Evolutionary conservation across 2,888 invertebrate genomes (phyloP), one percentile per base, ranked within the genome.

Genomic region (Gryllus longicercus): DNA sequence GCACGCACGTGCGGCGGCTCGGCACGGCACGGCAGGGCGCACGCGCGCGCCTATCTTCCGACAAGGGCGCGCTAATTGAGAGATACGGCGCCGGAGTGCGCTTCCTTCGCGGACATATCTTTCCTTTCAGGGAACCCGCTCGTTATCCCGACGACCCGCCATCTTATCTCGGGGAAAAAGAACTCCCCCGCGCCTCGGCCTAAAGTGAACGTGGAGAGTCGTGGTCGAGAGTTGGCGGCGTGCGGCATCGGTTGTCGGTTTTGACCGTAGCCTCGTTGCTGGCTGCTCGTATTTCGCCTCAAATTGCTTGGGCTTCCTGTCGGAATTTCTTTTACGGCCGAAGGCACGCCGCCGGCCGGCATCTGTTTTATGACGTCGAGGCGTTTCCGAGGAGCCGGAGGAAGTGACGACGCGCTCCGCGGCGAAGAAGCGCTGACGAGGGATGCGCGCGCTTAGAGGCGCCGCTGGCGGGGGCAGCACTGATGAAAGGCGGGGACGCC

Each of bases 31-130:
- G 38, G 38, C 38, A 5, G 38, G 8, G 38, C 38, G 38, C 38
- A 8, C 38, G 38, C 38, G 63, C 63, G 16, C 5, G 2, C 63
- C 63, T 63, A 63, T 63, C 63, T 14, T n/a, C n/a, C n/a, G 63
- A 63, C 63, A 63, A 14, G 63, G 16, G 16, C 14, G 16, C n/a
- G 14, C 63, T 63, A 63, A 63, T 63, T 63, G 63, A 63, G 63
- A 63, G 63, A 63, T 63, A 63, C 63, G 63, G 16, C 63, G n/a
- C 63, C 16, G 63, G 38, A 38, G 38, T 38, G 38, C 38, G 63
- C 63, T 63, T 63, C 63, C 63, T 63, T n/a, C n/a, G 63, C n/a
- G n/a, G 63, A 63, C 63, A 63, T 63, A 63, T 63, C 63, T 63
- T 63, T 63, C 63, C 63, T 63, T 63, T 63, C 63, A 63, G n/a